Conservation (phyloP, 1,140 invertebrate genomes). For the Nomia melanderi region DNA sequence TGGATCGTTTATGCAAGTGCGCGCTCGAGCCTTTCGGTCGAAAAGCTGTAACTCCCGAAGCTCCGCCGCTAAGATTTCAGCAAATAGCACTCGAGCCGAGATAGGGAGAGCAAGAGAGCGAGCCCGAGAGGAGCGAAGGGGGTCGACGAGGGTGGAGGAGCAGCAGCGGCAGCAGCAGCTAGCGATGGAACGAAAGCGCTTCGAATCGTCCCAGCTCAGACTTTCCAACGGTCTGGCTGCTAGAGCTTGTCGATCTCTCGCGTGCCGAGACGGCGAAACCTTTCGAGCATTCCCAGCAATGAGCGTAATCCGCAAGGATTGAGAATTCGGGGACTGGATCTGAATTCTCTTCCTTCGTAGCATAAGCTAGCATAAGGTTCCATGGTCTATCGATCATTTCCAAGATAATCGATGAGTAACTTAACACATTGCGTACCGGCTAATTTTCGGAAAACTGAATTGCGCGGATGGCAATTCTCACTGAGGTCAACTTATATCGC, state of each 20-base stretch:
- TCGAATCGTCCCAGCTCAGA: not conserved
- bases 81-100: constrained; percentile 50
- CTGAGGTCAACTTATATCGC: too few species aligned
- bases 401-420: too few species aligned
- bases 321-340: too few species aligned
- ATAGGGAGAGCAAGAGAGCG: not conserved
- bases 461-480: too few species aligned
- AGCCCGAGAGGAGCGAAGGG: not conserved
- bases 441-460: too few species aligned
- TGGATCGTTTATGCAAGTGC: constrained; percentile 11
- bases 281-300: too few species aligned
- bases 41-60: constrained; percentile 39
- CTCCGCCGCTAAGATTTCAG: constrained; percentile 49
- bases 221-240: not conserved
- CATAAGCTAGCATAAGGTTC: too few species aligned
- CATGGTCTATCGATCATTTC: too few species aligned
- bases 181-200: constrained; percentile 3
- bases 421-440: too few species aligned
- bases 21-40: constrained; percentile 9
- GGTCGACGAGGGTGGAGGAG: not conserved
- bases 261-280: too few species aligned
- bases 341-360: too few species aligned
- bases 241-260: not conserved
- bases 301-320: too few species aligned
- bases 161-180: not conserved